Base-by-base conservation (phyloP, 2,113 vertebrate species). In the Aepyceros melampus region DNA sequence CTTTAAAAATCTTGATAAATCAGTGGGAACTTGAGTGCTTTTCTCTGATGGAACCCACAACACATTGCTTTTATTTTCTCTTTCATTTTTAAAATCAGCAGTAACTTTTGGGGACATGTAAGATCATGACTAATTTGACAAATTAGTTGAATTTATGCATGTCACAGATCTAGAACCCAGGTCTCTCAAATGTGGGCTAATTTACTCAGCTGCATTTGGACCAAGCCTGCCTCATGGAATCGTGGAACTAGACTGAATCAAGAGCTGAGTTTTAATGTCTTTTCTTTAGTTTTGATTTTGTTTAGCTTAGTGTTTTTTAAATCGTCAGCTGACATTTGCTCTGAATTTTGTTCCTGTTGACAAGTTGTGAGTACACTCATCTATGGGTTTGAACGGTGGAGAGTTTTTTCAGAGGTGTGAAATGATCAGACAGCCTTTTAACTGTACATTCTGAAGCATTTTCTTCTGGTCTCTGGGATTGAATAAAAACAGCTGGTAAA, bases 321-420 rank as follows among this genome's bases (percentile, higher is more conserved):
- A 45, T 94, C 53, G 8, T 96, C 43, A 47, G 56, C 76, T 91
- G 67, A 62, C 17, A 76, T 95, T 95, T 84, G n/a, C 51, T 91
- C 55, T 96, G 92, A 60, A 95, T 97, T 98, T 92, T 97, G 81
- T 94, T 88, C 56, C 49, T 47, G 19, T 81, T 47, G 33, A 81
- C 33, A 71, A 45, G 86, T 94, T 89, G 36, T 90, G 71, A 91
- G 86, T 94, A 81, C 23, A 56, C 25, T 64, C n/a, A 49, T 94
- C 89, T 96, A 60, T 91, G 87, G 71, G 55, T 97, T 49, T 93
- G 88, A 96, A 91, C 8, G 49, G 36, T 19, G 49, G 79, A 47
- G 16, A 81, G 29, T 87, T 62, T 86, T 79, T 74, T 83, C 56
- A 49, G 74, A 96, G 53, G 60, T 89, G 51, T 94, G 83, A 95